These are phyloP conservation scores for Tylochromis polylepis DNA, from an alignment of 2,113 vertebrate species.

Conservation along the genomic window DNA sequence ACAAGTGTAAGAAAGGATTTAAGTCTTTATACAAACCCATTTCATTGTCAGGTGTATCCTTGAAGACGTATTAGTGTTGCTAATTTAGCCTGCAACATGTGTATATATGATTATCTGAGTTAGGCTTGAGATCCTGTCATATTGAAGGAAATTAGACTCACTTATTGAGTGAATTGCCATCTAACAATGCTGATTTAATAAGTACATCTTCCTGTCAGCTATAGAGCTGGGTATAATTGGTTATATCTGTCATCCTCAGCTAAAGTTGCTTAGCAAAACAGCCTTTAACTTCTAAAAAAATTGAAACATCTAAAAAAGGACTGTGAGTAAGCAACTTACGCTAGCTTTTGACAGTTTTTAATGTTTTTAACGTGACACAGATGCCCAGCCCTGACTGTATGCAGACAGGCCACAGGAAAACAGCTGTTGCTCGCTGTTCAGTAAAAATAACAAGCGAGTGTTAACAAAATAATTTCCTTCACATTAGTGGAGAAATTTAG, in stretches of 20 bases:
- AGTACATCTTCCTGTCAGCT: neutral
- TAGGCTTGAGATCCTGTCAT: neutral
- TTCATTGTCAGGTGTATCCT: neutral
- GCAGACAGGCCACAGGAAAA: neutral
- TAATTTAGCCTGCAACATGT: neutral
- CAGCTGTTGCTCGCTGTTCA: neutral
- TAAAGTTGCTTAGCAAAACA: neutral
- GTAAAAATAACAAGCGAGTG: conserved; percentile 1
- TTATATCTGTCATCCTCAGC: no score
- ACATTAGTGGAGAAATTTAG: neutral
- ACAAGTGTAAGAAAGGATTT: neutral
- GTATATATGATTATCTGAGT: neutral
- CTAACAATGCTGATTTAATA: neutral
- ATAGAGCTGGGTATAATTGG: neutral
- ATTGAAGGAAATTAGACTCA: neutral
- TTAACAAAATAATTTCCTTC: conserved; percentile 9
- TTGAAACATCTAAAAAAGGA: neutral
- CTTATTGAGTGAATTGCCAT: neutral
- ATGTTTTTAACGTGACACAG: neutral
- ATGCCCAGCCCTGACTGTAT: neutral
- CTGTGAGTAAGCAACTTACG: rapidly evolving
- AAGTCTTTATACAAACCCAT: neutral
- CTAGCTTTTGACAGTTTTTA: neutral
- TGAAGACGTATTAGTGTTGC: neutral
- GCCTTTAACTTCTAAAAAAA: neutral